Percentiles rank a stretch among this genome's conserved stretches.
These are phyloP conservation scores for Lagodon rhomboides DNA, from an alignment of 2,797 vertebrate species.

Conservation along the genomic window DNA sequence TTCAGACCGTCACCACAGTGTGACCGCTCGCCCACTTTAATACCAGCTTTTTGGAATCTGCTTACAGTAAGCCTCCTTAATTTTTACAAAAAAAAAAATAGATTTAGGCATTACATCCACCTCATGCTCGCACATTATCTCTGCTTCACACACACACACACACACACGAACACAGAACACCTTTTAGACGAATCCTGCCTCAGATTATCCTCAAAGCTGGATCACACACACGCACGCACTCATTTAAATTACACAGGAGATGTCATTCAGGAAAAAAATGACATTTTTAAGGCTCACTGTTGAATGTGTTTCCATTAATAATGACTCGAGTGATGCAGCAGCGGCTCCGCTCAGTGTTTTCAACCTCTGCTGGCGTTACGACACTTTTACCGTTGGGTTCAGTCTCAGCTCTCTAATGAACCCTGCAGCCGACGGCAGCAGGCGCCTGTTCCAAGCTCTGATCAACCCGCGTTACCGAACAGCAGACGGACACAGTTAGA, in stretches of 20 bases:
- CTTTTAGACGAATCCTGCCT: slow-evolving; percentile 31
- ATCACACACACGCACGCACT: slow-evolving; percentile 7
- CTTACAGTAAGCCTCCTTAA: slow-evolving; percentile 72
- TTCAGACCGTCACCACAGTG: slow-evolving; percentile 23
- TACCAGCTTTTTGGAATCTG: slow-evolving; percentile 75
- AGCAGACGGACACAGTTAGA: neutral
- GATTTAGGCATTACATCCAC: slow-evolving; percentile 42
- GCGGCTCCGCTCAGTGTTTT: neutral
- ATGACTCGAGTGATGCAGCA: neutral
- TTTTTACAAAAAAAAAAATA: slow-evolving; percentile 61
- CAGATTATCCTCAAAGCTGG: slow-evolving; percentile 45
- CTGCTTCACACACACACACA: neutral
- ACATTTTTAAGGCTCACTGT: neutral
- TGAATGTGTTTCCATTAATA: neutral
- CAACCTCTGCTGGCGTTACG: too few relatives aligned
- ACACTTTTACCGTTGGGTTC: neutral
- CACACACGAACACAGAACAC: slow-evolving; percentile 22
- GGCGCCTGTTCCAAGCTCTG: neutral
- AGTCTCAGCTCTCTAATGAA: neutral
- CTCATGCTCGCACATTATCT: slow-evolving; percentile 1
- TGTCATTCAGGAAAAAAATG: neutral
- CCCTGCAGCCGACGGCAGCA: too few relatives aligned
- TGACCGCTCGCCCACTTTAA: slow-evolving; percentile 58
- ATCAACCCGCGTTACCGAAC: too few relatives aligned
- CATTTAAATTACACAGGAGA: slow-evolving; percentile 16